Percentiles rank a stretch among this genome's conserved stretches.
phyloP scores from a whole-genome alignment of 1,140 invertebrate species.

The Glossosoma conforme region DNA sequence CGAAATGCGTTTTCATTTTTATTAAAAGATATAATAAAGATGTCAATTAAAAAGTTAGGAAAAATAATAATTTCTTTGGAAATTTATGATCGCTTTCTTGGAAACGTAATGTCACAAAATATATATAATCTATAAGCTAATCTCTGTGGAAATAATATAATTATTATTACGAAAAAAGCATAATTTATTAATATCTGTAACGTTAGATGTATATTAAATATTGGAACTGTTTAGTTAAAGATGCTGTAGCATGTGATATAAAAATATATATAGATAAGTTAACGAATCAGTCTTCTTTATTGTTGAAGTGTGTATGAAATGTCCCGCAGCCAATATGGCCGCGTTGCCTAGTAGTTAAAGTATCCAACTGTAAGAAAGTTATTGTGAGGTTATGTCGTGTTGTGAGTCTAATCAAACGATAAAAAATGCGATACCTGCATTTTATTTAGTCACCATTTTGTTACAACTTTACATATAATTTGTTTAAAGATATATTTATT shows the following conservation, averaged over 20 bases:
- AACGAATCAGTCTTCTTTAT: constrained; percentile 32
- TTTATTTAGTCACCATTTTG: constrained; percentile 30
- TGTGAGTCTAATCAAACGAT: constrained; percentile 25
- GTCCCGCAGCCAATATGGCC: constrained; percentile 14
- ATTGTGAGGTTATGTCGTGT: constrained; percentile 28
- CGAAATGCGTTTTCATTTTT: background rate
- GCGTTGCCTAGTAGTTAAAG: too few species aligned
- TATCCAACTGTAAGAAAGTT: constrained; percentile 29
- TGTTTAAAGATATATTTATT: constrained; percentile 29
- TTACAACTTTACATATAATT: constrained; percentile 30
- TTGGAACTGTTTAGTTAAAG: constrained; percentile 28
- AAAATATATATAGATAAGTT: constrained; percentile 33
- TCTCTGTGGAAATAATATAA: too few species aligned
- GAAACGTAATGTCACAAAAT: too few species aligned
- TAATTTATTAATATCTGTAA: too few species aligned
- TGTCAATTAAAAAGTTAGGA: too few species aligned
- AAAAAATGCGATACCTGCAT: constrained; percentile 20
- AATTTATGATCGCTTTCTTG: too few species aligned
- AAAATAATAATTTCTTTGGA: too few species aligned
- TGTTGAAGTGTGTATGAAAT: constrained; percentile 32
- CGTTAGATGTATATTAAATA: too few species aligned
- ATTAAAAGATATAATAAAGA: background rate
- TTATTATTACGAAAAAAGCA: too few species aligned
- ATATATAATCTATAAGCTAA: too few species aligned
- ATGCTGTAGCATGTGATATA: constrained; percentile 27